Percentiles rank a stretch among this genome's conserved stretches.
Evolutionary conservation across 2,888 invertebrate species (phyloP).

Genomic region (Cephus pulcher): DNA sequence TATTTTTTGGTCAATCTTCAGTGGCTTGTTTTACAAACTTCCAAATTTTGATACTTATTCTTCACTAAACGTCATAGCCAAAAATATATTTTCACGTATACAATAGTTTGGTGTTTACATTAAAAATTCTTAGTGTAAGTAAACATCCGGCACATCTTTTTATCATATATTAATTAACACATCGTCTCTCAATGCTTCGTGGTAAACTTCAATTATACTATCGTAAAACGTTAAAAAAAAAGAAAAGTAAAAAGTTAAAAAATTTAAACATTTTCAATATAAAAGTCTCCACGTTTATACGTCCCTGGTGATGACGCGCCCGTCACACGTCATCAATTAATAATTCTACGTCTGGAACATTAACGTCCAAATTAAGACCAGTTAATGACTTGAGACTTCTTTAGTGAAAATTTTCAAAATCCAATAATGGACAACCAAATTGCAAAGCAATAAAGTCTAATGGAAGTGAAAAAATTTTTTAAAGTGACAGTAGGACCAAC

Average conservation of each 20-base stretch:
- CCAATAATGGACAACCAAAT: background rate
- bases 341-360: background rate
- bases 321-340: background rate
- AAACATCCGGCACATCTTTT: background rate
- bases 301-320: background rate
- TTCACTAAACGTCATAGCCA: background rate
- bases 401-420: background rate
- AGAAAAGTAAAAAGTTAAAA: background rate
- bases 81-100: background rate
- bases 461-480: background rate
- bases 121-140: background rate
- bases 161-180: background rate
- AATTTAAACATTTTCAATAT: background rate
- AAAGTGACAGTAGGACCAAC: background rate
- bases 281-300: background rate
- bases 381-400: background rate
- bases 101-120: background rate
- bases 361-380: background rate
- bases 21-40: background rate
- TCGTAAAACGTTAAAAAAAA: background rate
- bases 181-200: background rate
- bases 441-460: background rate
- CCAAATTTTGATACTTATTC: background rate
- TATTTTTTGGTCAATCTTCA: background rate
- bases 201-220: too few relatives aligned